Evolutionary conservation across 2,888 invertebrate species (phyloP).

Genomic region (Graphium colonna): DNA sequence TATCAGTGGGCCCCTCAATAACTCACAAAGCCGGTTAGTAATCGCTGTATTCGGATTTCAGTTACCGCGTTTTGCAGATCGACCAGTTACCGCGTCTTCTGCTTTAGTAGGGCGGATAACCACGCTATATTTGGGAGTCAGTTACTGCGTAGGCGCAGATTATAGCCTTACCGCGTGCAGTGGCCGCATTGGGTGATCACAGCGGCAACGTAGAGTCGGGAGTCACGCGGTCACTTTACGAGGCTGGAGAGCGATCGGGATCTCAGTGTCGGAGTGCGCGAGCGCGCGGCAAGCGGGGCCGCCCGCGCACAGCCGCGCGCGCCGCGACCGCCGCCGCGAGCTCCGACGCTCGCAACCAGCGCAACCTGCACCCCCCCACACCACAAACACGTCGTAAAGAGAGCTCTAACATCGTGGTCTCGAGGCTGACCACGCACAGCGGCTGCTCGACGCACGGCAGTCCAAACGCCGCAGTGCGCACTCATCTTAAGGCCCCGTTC

Average conservation of each 20-base stretch:
- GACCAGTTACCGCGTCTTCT: not conserved
- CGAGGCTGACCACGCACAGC: not conserved
- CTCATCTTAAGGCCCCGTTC: not conserved
- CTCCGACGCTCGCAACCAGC: conserved; percentile 68
- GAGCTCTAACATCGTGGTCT: too few relatives aligned
- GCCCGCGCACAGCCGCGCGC: conserved; percentile 69
- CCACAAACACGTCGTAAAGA: not conserved
- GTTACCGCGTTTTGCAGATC: too few relatives aligned
- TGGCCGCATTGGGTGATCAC: not conserved
- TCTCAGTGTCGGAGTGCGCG: conserved; percentile 75
- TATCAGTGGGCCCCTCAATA: too few relatives aligned
- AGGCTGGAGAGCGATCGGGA: conserved; percentile 79
- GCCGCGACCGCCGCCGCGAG: conserved; percentile 74
- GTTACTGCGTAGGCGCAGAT: too few relatives aligned
- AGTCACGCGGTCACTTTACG: conserved; percentile 76
- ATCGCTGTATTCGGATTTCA: too few relatives aligned
- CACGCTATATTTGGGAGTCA: too few relatives aligned
- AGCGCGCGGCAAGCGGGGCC: conserved; percentile 63
- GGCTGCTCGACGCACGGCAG: not conserved
- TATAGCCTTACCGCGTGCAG: not conserved
- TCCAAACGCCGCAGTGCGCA: not conserved
- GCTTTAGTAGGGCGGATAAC: too few relatives aligned
- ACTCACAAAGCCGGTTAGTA: too few relatives aligned
- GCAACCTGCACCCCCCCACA: conserved; percentile 13
- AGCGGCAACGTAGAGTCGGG: conserved; percentile 8